phyloP scores from a whole-genome alignment of 2,888 invertebrate species.

The Nephrotoma appendiculata region DNA sequence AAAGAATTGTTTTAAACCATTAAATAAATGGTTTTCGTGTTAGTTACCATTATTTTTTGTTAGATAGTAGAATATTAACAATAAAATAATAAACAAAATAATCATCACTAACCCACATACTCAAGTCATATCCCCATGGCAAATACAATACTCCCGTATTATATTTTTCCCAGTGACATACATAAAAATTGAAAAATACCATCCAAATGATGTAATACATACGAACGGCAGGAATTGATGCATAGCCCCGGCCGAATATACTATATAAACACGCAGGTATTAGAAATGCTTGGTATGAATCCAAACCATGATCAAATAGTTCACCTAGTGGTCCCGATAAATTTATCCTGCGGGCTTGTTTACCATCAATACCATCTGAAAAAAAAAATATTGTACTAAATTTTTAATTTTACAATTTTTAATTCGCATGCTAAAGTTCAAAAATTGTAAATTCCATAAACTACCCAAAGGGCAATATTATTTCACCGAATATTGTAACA shows the following conservation, averaged over 20 bases:
- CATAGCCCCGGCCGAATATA: conserved; percentile 65
- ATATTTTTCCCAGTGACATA: conserved; percentile 99
- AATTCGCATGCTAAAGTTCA: not conserved
- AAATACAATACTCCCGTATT: conserved; percentile 90
- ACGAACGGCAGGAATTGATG: conserved; percentile 60
- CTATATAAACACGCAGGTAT: conserved; percentile 91
- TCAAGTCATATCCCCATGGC: conserved; percentile 98
- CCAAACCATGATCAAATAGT: conserved; percentile 96
- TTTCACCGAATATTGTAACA: not conserved
- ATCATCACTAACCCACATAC: conserved; percentile 61
- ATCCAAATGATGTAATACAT: conserved; percentile 87
- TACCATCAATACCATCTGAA: conserved; percentile 94
- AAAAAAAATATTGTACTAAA: not conserved
- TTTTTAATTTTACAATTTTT: not conserved
- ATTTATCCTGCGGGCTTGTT: conserved; percentile 91
- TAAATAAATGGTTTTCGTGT: not conserved
- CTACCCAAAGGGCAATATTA: not conserved
- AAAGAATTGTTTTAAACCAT: not conserved
- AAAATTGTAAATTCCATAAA: not conserved
- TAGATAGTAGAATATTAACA: not conserved
- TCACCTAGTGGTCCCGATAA: conserved; percentile 93
- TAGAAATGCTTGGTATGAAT: conserved; percentile 90
- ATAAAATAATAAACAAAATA: not conserved
- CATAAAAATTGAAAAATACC: conserved; percentile 86
- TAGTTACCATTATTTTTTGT: conserved; percentile 20